A percentile compares a stretch with the other conserved stretches of the same genome.
Evolutionary conservation across 2,888 invertebrate genomes (phyloP).

Genomic region (Pristionchus fissidentatus): DNA sequence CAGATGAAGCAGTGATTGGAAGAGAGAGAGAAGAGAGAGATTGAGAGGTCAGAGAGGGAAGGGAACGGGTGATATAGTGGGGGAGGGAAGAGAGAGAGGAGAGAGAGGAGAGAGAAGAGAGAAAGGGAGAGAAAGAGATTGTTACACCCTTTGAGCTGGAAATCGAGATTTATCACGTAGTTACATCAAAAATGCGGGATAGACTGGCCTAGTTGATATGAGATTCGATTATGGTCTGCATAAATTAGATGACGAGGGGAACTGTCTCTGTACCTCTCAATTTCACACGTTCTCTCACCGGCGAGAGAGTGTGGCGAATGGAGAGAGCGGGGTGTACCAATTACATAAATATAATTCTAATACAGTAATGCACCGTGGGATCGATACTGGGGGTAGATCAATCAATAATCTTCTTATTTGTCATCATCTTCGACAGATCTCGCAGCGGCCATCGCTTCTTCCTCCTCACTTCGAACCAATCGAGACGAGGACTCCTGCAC

Average conservation of each 20-base stretch:
- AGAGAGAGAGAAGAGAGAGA: slow-evolving; percentile 10
- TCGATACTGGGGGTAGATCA: no score
- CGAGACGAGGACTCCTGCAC: background rate
- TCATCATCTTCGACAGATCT: slow-evolving; percentile 52
- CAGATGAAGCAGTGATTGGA: background rate
- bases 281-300: no score
- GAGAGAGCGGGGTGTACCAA: background rate
- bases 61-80: background rate
- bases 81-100: background rate
- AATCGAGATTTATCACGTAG: slow-evolving; percentile 20
- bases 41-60: background rate
- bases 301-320: background rate
- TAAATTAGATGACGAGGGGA: slow-evolving; percentile 19
- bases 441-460: slow-evolving; percentile 53
- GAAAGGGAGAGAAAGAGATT: background rate
- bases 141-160: background rate
- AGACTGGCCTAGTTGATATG: slow-evolving; percentile 26
- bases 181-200: background rate
- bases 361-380: no score
- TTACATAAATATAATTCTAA: no score
- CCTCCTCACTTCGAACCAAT: slow-evolving; percentile 52
- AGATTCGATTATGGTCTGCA: slow-evolving; percentile 39
- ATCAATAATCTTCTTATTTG: no score
- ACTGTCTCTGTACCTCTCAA: no score
- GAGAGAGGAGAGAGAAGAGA: background rate